Conservation (phyloP, 92 coral and sea anemone species). For the Siderastrea siderea region DNA sequence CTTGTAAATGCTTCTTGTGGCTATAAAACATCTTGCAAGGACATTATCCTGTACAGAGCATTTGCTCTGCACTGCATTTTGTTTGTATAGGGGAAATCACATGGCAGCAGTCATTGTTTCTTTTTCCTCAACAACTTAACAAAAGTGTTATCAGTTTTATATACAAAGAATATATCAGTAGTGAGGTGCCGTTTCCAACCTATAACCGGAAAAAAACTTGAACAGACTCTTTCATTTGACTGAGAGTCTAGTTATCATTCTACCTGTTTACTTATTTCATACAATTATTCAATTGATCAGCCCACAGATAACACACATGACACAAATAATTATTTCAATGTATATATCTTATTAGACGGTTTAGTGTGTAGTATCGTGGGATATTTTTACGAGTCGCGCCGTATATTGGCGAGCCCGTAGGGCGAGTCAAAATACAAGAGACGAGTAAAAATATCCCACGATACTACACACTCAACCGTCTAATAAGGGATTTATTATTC, state of each 20-base stretch:
- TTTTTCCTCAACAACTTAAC: background rate
- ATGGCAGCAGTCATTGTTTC: background rate
- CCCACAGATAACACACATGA: background rate
- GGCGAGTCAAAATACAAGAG: no score
- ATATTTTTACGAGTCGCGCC: no score
- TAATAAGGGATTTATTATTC: no score
- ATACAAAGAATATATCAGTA: no score
- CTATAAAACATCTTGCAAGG: background rate
- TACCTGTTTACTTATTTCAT: background rate
- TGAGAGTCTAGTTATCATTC: background rate
- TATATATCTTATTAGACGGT: no score
- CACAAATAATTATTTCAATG: background rate
- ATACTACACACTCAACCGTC: no score
- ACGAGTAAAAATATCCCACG: no score
- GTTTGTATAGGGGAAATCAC: background rate
- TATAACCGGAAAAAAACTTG: no score
- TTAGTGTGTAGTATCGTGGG: no score
- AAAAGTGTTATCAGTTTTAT: background rate
- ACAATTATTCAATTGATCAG: conserved; percentile 4
- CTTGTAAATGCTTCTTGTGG: conserved; percentile 6
- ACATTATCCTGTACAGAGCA: background rate
- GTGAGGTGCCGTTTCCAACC: no score
- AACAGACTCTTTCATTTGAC: no score
- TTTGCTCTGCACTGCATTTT: background rate
- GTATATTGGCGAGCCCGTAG: no score